phyloP scores from a whole-genome alignment of 2,113 vertebrate species.

The Falcunculus frontatus region DNA sequence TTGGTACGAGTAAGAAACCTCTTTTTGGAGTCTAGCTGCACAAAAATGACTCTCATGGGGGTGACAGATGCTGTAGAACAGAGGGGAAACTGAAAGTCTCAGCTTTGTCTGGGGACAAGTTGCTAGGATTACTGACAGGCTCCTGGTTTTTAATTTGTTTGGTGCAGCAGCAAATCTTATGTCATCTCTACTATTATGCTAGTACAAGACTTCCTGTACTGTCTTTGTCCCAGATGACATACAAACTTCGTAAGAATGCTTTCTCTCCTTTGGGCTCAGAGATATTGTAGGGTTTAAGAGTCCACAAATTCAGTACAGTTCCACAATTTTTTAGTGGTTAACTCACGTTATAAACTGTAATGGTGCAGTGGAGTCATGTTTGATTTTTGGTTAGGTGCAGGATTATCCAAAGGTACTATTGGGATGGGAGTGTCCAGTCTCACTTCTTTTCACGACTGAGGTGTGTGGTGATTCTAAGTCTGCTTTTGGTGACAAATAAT shows the following conservation, averaged over 20 bases:
- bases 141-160: neutral
- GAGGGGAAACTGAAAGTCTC: neutral
- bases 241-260: neutral
- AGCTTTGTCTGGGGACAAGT: neutral
- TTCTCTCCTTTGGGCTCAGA: neutral
- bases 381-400: neutral
- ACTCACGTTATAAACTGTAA: neutral
- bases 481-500: neutral
- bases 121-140: neutral
- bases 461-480: neutral
- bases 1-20: neutral
- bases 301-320: neutral
- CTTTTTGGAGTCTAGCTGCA: fast-evolving
- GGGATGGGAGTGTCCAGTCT: neutral
- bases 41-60: fast-evolving
- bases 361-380: neutral
- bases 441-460: neutral
- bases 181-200: neutral
- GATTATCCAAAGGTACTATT: neutral
- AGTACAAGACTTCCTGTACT: neutral
- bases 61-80: neutral
- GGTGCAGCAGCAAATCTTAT: neutral
- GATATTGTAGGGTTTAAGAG: neutral
- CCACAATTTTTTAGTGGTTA: neutral
- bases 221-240: neutral